Percentiles rank a stretch among this genome's conserved stretches.
Evolutionary conservation across 2,113 vertebrate genomes (phyloP).

Genomic region (Parus major): DNA sequence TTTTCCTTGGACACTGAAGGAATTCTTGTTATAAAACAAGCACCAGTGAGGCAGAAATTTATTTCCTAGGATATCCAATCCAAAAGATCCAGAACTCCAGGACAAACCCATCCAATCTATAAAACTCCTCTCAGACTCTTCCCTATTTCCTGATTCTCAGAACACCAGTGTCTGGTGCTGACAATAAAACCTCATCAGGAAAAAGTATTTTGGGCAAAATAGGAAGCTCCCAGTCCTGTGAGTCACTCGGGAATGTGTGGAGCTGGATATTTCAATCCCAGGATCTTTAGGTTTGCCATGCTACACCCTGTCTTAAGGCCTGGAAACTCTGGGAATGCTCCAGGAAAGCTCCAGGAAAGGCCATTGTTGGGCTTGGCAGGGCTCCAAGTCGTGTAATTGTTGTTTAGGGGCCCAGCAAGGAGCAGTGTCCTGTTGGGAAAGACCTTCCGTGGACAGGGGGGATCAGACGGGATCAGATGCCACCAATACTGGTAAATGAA

Average conservation of each 20-base stretch:
- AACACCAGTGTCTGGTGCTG: neutral
- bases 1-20: neutral
- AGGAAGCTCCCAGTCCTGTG: neutral
- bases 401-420: neutral
- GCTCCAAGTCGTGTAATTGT: neutral
- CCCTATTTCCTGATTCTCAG: neutral
- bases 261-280: neutral
- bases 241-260: neutral
- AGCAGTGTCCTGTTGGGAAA: neutral
- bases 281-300: neutral
- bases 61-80: neutral
- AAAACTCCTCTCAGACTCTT: neutral
- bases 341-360: constrained; percentile 44
- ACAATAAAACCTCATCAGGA: neutral
- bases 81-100: neutral
- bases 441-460: neutral
- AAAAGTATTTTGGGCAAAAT: neutral
- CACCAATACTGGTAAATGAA: neutral
- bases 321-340: constrained; percentile 43
- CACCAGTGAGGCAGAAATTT: neutral
- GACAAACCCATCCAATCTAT: neutral
- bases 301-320: constrained; percentile 7
- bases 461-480: neutral
- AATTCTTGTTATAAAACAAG: neutral
- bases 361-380: neutral